These are phyloP conservation scores for Hypotaenidia philippensis DNA, from an alignment of 2,797 vertebrate genomes.

Conservation along the genomic window DNA sequence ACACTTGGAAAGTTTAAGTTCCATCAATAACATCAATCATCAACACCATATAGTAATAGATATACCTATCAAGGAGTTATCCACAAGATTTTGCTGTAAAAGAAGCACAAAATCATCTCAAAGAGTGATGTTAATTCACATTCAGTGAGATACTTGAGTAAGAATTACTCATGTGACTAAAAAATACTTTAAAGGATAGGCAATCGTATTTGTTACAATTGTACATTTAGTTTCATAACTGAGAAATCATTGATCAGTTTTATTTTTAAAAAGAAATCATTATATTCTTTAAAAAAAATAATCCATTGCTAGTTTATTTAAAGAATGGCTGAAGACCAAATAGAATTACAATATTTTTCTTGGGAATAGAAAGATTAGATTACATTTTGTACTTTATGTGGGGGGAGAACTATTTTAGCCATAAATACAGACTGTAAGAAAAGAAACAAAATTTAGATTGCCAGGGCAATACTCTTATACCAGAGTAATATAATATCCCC, in stretches of 20 bases:
- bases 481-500: slow-evolving; percentile 31
- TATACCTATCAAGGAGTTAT: background rate
- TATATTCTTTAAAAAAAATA: background rate
- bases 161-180: background rate
- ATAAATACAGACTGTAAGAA: slow-evolving; percentile 52
- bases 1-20: background rate
- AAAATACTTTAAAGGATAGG: background rate
- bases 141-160: background rate
- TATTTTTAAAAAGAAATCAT: background rate
- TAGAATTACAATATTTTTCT: slow-evolving; percentile 54
- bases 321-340: slow-evolving; percentile 31
- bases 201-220: background rate
- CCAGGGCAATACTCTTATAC: background rate
- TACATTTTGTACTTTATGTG: slow-evolving; percentile 35
- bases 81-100: background rate
- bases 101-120: background rate
- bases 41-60: background rate
- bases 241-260: background rate
- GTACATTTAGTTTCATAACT: background rate
- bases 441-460: slow-evolving; percentile 18
- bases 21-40: background rate
- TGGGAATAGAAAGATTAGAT: slow-evolving; percentile 59
- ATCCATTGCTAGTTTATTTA: background rate
- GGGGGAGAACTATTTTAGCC: slow-evolving; percentile 35
- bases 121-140: background rate